Conservation (phyloP, 2,888 invertebrate species). For the Pasiphila rectangulata region DNA sequence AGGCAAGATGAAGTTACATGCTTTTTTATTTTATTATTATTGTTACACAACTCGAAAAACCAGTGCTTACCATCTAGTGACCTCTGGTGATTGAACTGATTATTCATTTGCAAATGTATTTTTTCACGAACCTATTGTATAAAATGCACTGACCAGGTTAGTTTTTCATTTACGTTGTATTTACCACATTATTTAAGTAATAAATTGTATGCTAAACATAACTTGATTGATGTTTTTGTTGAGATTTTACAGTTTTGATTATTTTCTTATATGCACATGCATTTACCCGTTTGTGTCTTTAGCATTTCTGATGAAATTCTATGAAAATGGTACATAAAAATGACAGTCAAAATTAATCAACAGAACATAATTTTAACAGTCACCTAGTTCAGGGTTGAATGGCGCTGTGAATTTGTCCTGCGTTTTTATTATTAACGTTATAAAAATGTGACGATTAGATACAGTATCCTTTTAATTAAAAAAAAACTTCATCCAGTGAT, state of each 20-base stretch:
- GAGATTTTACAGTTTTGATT: neutral
- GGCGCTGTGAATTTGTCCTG: too few relatives aligned
- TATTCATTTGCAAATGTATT: slow-evolving; percentile 4
- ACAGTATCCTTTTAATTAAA: too few relatives aligned
- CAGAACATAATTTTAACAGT: too few relatives aligned
- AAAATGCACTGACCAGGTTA: slow-evolving; percentile 18
- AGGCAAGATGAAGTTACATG: slow-evolving; percentile 13
- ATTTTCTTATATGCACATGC: neutral
- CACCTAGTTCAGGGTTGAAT: too few relatives aligned
- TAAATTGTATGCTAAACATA: slow-evolving; percentile 21
- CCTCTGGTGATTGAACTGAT: slow-evolving; percentile 11
- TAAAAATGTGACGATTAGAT: too few relatives aligned
- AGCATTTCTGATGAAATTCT: neutral
- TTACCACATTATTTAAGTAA: slow-evolving; percentile 25
- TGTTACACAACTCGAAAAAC: slow-evolving; percentile 11
- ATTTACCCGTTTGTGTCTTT: slow-evolving; percentile 3
- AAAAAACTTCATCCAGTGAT: too few relatives aligned
- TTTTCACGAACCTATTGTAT: slow-evolving; percentile 8
- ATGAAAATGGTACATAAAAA: neutral
- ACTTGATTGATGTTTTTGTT: slow-evolving; percentile 24
- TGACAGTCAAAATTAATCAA: too few relatives aligned
- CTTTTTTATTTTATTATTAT: slow-evolving; percentile 16
- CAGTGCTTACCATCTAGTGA: slow-evolving; percentile 3
- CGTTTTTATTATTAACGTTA: too few relatives aligned
- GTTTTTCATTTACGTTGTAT: slow-evolving; percentile 24